Conservation (phyloP, 2,113 vertebrate genomes). For the Toxostoma redivivum region DNA sequence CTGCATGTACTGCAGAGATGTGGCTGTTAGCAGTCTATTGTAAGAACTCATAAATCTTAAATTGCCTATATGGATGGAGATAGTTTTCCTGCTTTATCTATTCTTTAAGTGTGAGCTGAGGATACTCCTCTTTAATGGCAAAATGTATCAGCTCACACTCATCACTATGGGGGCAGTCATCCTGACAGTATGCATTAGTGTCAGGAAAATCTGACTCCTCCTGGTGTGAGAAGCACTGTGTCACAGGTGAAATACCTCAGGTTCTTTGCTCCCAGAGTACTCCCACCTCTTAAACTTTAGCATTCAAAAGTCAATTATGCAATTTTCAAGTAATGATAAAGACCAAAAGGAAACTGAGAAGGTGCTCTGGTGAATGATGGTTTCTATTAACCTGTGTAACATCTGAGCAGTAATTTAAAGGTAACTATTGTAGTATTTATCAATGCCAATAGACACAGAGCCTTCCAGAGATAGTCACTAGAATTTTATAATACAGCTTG, state of each 20-base stretch:
- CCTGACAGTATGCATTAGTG: conserved; percentile 3
- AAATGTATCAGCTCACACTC: conserved; percentile 42
- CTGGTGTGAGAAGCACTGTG: background rate
- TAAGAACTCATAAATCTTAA: background rate
- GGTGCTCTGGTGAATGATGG: background rate
- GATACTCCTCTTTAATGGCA: conserved; percentile 10
- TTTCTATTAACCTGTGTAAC: background rate
- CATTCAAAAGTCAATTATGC: background rate
- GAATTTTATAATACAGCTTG: background rate
- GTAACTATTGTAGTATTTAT: background rate
- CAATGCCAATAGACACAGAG: background rate
- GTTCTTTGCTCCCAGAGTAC: background rate
- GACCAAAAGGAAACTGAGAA: background rate
- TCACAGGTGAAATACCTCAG: conserved; percentile 24
- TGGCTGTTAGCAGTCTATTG: background rate
- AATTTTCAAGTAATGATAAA: background rate
- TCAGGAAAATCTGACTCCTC: conserved; percentile 1
- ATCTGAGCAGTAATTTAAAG: background rate
- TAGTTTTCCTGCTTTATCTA: conserved; percentile 10
- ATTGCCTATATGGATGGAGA: background rate
- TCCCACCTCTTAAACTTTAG: background rate
- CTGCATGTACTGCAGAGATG: background rate
- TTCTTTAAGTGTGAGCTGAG: conserved; percentile 27
- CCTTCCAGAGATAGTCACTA: background rate
- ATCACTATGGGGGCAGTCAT: background rate